Evolutionary conservation across 1,140 invertebrate genomes (phyloP).

Genomic region (Drosophila hydei): DNA sequence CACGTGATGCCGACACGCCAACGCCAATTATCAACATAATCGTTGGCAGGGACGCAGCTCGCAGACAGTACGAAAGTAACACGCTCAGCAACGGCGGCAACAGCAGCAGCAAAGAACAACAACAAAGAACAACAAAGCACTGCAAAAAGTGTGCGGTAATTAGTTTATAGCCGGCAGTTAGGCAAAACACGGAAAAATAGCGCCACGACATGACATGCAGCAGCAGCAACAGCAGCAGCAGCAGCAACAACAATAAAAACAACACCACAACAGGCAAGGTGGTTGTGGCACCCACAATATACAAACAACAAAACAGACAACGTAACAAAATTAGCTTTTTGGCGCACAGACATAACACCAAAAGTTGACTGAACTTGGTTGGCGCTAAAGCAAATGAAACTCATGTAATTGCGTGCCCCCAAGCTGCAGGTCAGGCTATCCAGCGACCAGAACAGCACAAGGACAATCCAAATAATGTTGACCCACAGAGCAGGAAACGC

Average conservation of each 20-base stretch:
- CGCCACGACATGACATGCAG: constrained; percentile 20
- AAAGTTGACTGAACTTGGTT: constrained; percentile 47
- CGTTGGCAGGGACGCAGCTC: constrained; percentile 23
- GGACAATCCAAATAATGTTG: constrained; percentile 8
- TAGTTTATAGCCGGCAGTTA: constrained; percentile 54
- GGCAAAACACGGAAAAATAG: constrained; percentile 43
- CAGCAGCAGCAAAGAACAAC: background rate
- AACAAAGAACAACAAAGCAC: constrained; percentile 26
- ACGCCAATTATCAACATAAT: constrained; percentile 43
- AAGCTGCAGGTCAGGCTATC: background rate
- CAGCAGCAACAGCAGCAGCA: constrained; percentile 17
- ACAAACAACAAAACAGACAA: constrained; percentile 4
- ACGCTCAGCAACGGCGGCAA: constrained; percentile 15
- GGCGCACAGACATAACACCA: constrained; percentile 10
- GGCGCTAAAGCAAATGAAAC: constrained; percentile 32
- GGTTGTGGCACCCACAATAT: background rate
- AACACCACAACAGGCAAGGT: constrained; percentile 8
- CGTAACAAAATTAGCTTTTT: constrained; percentile 45
- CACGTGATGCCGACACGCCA: constrained; percentile 18
- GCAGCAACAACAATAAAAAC: constrained; percentile 18
- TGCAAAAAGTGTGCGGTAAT: constrained; percentile 49
- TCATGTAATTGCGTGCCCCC: constrained; percentile 22
- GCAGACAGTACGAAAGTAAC: constrained; percentile 28
- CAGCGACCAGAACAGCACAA: too few relatives aligned
- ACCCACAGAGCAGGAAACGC: constrained; percentile 7